Percentiles rank a stretch among this genome's conserved stretches.
These are phyloP conservation scores for Oenanthe melanoleuca DNA, from an alignment of 2,113 vertebrate genomes.

Conservation along the genomic window DNA sequence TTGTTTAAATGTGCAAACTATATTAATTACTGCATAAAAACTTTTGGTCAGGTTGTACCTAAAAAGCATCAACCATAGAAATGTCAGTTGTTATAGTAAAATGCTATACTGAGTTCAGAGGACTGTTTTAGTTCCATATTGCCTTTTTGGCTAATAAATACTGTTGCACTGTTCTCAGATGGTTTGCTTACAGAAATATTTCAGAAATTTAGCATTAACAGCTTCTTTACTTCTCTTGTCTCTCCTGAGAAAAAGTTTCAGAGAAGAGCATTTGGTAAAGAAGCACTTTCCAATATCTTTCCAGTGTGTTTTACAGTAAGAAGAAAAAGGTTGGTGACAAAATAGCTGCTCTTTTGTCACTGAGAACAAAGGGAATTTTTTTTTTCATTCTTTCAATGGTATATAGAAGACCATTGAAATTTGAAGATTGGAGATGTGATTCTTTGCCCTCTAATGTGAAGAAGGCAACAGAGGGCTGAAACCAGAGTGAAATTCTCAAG, in stretches of 20 bases:
- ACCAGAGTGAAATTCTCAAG: not conserved
- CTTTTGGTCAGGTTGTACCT: not conserved
- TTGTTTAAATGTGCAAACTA: not conserved
- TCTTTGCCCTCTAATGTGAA: not conserved
- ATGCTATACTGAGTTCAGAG: not conserved
- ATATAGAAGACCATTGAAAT: not conserved
- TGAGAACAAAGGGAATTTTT: not conserved
- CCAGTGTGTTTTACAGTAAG: not conserved
- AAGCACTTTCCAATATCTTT: not conserved
- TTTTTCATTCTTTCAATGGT: not conserved
- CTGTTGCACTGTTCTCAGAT: not conserved
- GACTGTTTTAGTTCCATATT: not conserved
- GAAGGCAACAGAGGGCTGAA: not conserved
- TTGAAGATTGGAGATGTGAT: not conserved
- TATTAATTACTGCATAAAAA: not conserved
- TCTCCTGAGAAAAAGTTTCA: not conserved
- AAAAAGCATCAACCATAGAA: not conserved
- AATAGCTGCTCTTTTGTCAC: not conserved
- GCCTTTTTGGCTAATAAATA: not conserved
- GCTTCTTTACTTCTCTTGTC: not conserved
- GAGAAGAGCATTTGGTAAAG: not conserved
- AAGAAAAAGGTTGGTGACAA: not conserved
- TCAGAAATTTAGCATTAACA: not conserved
- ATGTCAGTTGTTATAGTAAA: not conserved
- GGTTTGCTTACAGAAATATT: not conserved